Evolutionary conservation across 1,140 invertebrate genomes (phyloP).

Genomic region (Brachionus sp.): DNA sequence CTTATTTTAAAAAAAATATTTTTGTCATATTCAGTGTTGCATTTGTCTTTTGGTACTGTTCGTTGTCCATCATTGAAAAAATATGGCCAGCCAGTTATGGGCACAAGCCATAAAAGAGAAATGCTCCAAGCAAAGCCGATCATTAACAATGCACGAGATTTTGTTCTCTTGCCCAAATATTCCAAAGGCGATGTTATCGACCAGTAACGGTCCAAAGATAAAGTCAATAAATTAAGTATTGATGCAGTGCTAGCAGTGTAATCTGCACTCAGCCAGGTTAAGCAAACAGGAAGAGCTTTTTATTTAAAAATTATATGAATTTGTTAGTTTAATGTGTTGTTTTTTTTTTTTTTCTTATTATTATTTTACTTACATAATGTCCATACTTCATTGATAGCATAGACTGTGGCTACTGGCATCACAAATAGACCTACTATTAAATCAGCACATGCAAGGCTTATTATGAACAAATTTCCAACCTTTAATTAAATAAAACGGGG

Average conservation of each 20-base stretch:
- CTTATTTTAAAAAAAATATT: conserved; percentile 60
- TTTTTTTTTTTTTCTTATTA: too few relatives aligned
- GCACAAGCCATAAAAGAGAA: conserved; percentile 62
- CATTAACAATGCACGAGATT: conserved; percentile 55
- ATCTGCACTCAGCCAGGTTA: conserved; percentile 63
- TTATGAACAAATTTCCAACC: conserved; percentile 45
- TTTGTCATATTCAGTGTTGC: conserved; percentile 64
- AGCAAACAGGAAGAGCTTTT: conserved; percentile 49
- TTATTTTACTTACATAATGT: background rate
- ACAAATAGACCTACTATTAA: conserved; percentile 36
- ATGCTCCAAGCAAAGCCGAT: conserved; percentile 63
- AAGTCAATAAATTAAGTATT: conserved; percentile 66
- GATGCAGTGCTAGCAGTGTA: conserved; percentile 68
- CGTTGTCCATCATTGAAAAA: conserved; percentile 46
- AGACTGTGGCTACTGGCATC: conserved; percentile 14
- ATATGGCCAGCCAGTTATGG: conserved; percentile 61
- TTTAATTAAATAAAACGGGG: background rate
- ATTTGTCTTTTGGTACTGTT: conserved; percentile 55
- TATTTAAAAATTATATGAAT: conserved; percentile 47
- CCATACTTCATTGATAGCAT: conserved; percentile 13
- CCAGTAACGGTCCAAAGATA: conserved; percentile 59
- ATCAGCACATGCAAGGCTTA: conserved; percentile 39
- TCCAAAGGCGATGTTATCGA: conserved; percentile 65
- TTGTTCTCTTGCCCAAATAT: conserved; percentile 65
- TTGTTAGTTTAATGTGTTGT: background rate